Conservation (phyloP, 2,797 vertebrate genomes). For the Dallia pectoralis region DNA sequence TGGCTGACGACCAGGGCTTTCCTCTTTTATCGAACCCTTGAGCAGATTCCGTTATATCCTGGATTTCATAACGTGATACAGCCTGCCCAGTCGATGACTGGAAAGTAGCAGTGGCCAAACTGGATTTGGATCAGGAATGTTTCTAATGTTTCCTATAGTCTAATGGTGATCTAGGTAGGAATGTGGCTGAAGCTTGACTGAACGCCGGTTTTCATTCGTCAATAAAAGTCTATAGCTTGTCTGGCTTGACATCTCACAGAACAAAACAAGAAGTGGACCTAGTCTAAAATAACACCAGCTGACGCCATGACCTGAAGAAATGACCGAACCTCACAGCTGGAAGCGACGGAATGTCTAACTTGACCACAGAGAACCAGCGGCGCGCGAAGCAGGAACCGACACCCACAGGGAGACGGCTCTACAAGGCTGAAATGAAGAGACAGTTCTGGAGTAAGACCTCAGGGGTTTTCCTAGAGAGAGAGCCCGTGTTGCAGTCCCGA, state of each 20-base stretch:
- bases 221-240: background rate
- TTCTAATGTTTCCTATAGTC: background rate
- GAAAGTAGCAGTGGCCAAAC: background rate
- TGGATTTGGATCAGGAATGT: constrained; percentile 1
- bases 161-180: background rate
- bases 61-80: background rate
- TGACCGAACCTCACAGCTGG: background rate
- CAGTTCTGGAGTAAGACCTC: background rate
- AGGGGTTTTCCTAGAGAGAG: constrained; percentile 12
- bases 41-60: constrained; percentile 21
- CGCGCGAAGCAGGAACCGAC: background rate
- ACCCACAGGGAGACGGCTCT: background rate
- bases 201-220: background rate
- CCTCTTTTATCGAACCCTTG: constrained; percentile 28
- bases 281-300: background rate
- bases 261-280: background rate
- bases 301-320: no score
- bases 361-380: background rate
- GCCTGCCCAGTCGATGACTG: background rate
- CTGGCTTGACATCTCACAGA: background rate
- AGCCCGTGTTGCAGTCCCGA: constrained; percentile 10
- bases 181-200: background rate
- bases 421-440: background rate
- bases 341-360: background rate
- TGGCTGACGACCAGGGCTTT: constrained; percentile 36